Evolutionary conservation across 2,113 vertebrate species (phyloP).

Genomic region (Vireo altiloquus): DNA sequence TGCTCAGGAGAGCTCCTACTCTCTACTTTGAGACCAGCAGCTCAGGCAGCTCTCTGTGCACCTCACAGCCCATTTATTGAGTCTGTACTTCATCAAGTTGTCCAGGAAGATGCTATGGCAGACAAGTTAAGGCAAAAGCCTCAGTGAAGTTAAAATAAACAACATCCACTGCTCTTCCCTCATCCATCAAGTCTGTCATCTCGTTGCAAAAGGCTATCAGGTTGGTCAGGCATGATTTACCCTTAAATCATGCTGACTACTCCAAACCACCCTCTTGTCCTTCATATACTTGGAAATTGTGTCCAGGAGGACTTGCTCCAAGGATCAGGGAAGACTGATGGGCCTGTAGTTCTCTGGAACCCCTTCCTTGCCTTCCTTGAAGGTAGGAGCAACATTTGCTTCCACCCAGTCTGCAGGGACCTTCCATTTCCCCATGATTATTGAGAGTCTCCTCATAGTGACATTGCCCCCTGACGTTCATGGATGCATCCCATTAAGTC

Average conservation of each 20-base stretch:
- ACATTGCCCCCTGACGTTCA: neutral
- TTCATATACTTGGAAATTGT: neutral
- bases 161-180: neutral
- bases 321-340: neutral
- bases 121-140: neutral
- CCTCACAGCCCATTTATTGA: accelerated
- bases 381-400: neutral
- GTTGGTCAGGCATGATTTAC: neutral
- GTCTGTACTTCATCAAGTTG: neutral
- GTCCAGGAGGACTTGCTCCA: neutral
- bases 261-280: neutral
- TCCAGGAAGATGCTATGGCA: neutral
- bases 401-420: neutral
- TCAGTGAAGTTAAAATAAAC: neutral
- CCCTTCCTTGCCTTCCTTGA: neutral
- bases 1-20: too few relatives aligned
- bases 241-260: neutral
- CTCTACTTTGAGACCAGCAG: neutral
- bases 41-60: neutral
- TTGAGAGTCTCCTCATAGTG: accelerated
- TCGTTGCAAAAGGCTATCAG: neutral
- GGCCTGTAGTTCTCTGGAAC: neutral
- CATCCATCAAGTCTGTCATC: neutral
- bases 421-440: neutral
- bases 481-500: neutral